Evolutionary conservation across 2,113 vertebrate species (phyloP).

Genomic region (Penelope pileata): DNA sequence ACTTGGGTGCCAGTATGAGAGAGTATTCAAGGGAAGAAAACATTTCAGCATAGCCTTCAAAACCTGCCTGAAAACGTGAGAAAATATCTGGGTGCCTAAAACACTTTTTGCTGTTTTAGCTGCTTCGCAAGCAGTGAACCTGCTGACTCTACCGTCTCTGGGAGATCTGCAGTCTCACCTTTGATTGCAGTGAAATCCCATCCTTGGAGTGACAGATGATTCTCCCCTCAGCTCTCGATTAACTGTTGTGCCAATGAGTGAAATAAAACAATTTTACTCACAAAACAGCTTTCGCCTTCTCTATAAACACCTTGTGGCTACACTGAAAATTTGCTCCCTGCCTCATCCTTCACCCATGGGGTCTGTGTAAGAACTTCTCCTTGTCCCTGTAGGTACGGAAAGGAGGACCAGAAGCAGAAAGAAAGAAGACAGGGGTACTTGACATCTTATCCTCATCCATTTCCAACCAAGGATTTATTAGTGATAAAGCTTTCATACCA

Average conservation of each 20-base stretch:
- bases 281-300: neutral
- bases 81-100: neutral
- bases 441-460: neutral
- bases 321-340: neutral
- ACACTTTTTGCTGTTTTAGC: neutral
- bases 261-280: neutral
- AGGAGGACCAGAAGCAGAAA: fast-evolving
- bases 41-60: neutral
- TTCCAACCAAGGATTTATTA: neutral
- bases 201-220: neutral
- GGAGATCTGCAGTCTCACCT: neutral
- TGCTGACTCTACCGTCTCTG: neutral
- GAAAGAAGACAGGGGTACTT: neutral
- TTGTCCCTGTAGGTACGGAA: neutral
- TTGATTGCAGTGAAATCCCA: neutral
- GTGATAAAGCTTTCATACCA: neutral
- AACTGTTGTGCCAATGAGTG: neutral
- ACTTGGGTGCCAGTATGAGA: neutral
- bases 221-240: neutral
- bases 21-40: neutral
- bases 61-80: neutral
- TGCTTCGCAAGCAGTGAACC: neutral
- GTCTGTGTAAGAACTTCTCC: neutral
- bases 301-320: neutral
- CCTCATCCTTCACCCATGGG: neutral